phyloP scores from a whole-genome alignment of 2,797 vertebrate species.

The Chiroxiphia lanceolata region DNA sequence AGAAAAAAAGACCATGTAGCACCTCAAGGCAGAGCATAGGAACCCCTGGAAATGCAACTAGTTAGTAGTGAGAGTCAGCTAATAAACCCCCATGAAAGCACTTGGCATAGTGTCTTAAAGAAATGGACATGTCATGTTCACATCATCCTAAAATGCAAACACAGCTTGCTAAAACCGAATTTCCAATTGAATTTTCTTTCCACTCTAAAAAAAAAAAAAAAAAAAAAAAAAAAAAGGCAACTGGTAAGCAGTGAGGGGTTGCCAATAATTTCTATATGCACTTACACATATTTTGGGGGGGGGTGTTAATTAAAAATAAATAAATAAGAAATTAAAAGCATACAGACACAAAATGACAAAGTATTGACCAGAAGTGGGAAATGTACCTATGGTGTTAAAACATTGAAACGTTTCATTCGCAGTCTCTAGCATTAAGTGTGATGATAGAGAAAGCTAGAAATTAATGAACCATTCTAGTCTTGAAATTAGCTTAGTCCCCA shows the following conservation, averaged over 20 bases:
- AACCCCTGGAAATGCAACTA: background rate
- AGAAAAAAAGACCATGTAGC: background rate
- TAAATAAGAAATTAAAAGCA: background rate
- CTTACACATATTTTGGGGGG: background rate
- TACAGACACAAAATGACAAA: background rate
- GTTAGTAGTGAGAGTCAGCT: background rate
- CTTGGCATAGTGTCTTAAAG: background rate
- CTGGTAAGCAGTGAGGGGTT: rapidly evolving
- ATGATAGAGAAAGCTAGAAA: background rate
- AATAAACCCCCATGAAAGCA: background rate
- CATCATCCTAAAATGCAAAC: background rate
- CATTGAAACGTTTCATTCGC: background rate
- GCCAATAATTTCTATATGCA: background rate
- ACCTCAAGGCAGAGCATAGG: background rate
- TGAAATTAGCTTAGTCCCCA: constrained; percentile 14
- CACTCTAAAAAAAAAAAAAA: background rate
- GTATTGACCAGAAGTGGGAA: background rate
- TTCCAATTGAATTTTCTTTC: background rate
- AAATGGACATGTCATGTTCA: background rate
- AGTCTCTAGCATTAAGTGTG: background rate
- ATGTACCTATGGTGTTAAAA: background rate
- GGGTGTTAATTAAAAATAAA: background rate
- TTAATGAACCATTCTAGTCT: background rate
- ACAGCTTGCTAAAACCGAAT: background rate
- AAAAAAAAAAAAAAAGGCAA: background rate